Base-by-base conservation (phyloP, 2,888 invertebrate genomes). In the Melanostoma scalare region DNA sequence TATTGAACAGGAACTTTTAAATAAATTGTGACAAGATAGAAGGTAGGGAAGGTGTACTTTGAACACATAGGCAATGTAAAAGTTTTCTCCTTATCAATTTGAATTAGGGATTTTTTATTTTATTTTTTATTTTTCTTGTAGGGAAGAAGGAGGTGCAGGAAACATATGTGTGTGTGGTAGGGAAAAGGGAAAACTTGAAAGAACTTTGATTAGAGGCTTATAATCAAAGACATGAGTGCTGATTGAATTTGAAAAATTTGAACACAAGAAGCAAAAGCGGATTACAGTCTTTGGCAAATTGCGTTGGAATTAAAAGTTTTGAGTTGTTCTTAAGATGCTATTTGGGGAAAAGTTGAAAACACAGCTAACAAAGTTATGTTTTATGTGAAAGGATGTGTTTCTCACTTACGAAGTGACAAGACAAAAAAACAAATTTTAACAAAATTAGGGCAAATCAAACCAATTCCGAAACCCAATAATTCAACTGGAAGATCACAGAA, bases 1-100 rank as follows among this genome's bases (percentile, higher is more conserved):
- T 63, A 75, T 80, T 76, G 71, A 76, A 58, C 75, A 67, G 68
- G 60, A 76, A 77, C 72, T 82, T 80, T 82, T 20, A 48, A 50
- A 40, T 58, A 71, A 84, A 60, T 74, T 79, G 58, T 56, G 40
- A 73, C 69, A 69, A 79, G 9, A 46, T 36, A 5, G 8, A 35
- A 46, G 36, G 35, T 61, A 5, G 30, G n/a, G 0, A 6, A 44
- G 33, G 20, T 20, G 20, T 20, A 20, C 20, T 20, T 20, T 20
- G 20, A 20, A 20, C 5, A 48, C 20, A 8, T 5, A 48, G 38
- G 31, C 38, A 40, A 20, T 20, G 20, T 50, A 50, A 63, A 63
- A 63, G 31, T 63, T 63, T 63, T 50, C 38, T 38, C 38, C 63
- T 63, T 63, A 40, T 63, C 50, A 63, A 63, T 63, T 50, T 63